A percentile compares a stretch with the other conserved stretches of the same genome.
These are phyloP conservation scores for Myopa testacea DNA, from an alignment of 2,888 invertebrate genomes.

Conservation along the genomic window DNA sequence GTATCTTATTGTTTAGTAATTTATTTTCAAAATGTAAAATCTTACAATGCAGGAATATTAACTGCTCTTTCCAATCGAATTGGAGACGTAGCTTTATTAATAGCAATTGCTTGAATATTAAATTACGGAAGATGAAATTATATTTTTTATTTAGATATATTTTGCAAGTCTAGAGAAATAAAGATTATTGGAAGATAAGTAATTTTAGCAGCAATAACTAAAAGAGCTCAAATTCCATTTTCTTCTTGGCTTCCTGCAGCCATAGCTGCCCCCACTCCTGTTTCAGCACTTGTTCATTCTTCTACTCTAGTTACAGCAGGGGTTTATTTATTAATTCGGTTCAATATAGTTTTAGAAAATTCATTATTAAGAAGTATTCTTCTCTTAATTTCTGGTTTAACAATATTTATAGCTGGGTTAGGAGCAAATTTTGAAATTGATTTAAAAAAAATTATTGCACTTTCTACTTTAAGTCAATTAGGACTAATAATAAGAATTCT, in stretches of 20 bases:
- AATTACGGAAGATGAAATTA: slow-evolving; percentile 72
- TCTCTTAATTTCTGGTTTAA: no score
- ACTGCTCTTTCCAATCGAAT: slow-evolving; percentile 80
- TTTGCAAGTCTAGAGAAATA: slow-evolving; percentile 68
- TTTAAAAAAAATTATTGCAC: slow-evolving; percentile 81
- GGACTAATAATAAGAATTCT: slow-evolving; percentile 79
- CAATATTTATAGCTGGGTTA: no score
- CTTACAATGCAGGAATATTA: no score
- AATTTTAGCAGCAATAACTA: slow-evolving; percentile 75
- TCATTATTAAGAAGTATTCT: no score
- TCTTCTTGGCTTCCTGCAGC: slow-evolving; percentile 81
- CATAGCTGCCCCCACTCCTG: slow-evolving; percentile 81
- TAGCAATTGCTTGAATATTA: slow-evolving; percentile 71
- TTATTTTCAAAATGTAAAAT: no score
- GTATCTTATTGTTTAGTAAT: no score
- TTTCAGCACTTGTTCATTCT: slow-evolving; percentile 82
- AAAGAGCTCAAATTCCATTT: slow-evolving; percentile 86
- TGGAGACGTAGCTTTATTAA: slow-evolving; percentile 77
- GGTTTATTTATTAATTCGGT: no score
- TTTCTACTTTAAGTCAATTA: slow-evolving; percentile 81
- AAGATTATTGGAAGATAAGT: slow-evolving; percentile 68
- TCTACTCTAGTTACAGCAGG: slow-evolving; percentile 83
- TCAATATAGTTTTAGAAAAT: no score
- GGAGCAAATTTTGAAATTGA: no score
- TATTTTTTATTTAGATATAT: slow-evolving; percentile 71